A percentile compares a stretch with the other conserved stretches of the same genome.
phyloP scores from a whole-genome alignment of 2,113 vertebrate species.

The Rhinopithecus roxellana region DNA sequence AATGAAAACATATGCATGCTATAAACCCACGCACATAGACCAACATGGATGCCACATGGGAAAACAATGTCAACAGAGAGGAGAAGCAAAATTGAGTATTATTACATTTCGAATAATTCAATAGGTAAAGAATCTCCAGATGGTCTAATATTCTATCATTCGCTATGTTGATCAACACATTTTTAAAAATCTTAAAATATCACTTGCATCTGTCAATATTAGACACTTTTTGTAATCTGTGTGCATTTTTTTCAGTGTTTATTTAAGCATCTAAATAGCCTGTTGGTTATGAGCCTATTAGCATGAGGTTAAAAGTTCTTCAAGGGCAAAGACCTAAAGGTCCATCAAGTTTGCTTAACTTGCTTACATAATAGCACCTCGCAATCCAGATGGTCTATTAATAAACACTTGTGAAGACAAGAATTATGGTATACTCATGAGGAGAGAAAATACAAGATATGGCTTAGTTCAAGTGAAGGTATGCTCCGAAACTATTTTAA shows the following conservation, averaged over 20 bases:
- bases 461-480: conserved; percentile 7
- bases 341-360: neutral
- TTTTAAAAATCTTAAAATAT: conserved; percentile 43
- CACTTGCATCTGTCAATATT: conserved; percentile 33
- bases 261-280: neutral
- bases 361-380: neutral
- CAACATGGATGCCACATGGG: neutral
- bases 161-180: conserved; percentile 44
- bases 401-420: conserved; percentile 26
- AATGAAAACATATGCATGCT: neutral
- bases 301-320: neutral
- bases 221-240: conserved; percentile 28
- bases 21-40: neutral
- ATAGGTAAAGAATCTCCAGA: conserved; percentile 49
- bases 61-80: neutral
- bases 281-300: neutral
- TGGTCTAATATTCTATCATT: conserved; percentile 21
- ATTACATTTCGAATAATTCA: conserved; percentile 18
- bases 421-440: neutral
- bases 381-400: conserved; percentile 4
- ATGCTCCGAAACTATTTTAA: conserved; percentile 22
- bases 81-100: conserved; percentile 10
- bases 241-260: conserved; percentile 22
- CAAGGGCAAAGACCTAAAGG: neutral
- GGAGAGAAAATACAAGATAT: neutral